Conservation (phyloP, 2,113 vertebrate species). For the Tachuris rubrigastra region DNA sequence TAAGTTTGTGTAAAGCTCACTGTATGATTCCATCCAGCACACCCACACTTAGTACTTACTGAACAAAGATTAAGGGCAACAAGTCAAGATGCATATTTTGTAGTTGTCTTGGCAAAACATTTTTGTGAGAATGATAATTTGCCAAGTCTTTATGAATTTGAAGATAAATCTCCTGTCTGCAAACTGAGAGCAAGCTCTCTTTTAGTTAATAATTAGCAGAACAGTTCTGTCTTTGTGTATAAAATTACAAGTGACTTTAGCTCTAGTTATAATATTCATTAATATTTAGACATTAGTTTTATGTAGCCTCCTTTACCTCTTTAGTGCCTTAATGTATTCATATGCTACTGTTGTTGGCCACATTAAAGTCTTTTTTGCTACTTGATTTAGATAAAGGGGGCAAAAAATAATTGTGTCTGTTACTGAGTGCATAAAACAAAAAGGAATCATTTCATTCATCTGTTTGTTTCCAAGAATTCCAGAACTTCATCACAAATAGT, state of each 20-base stretch:
- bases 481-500: background rate
- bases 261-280: background rate
- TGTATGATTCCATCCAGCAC: slow-evolving; percentile 48
- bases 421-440: background rate
- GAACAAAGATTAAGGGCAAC: slow-evolving; percentile 53
- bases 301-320: background rate
- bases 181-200: slow-evolving; percentile 1
- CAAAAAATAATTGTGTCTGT: background rate
- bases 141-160: slow-evolving; percentile 44
- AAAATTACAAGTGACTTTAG: background rate
- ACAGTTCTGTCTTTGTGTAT: background rate
- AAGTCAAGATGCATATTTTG: slow-evolving; percentile 51
- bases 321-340: background rate
- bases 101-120: slow-evolving; percentile 31
- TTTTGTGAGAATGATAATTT: slow-evolving; percentile 41
- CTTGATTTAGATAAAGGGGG: background rate
- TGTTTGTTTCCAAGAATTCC: background rate
- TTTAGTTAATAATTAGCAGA: slow-evolving; percentile 41
- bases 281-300: background rate
- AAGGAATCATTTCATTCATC: background rate
- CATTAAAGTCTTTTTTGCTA: background rate
- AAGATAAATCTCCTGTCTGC: slow-evolving; percentile 45
- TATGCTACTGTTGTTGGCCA: background rate
- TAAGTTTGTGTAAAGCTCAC: slow-evolving; percentile 25
- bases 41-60: slow-evolving; percentile 52